Percentiles rank a stretch among this genome's conserved stretches.
Evolutionary conservation across 1,140 invertebrate species (phyloP).

Genomic region (Drosophila aff.): DNA sequence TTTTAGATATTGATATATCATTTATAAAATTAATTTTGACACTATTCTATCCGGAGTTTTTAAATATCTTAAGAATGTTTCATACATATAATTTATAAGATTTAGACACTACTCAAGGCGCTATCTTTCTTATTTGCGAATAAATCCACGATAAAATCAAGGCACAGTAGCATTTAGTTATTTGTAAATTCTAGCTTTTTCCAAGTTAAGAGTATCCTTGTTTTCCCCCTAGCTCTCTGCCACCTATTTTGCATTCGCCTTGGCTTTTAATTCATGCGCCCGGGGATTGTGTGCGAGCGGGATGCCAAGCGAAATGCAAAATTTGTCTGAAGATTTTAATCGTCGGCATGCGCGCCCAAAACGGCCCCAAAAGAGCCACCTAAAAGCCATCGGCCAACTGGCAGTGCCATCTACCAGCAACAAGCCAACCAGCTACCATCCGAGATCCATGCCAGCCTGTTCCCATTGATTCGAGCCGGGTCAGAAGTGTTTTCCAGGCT

Average conservation of each 20-base stretch:
- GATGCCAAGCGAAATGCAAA: slow-evolving; percentile 81
- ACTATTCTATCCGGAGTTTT: no score
- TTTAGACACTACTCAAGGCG: not conserved
- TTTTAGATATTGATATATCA: no score
- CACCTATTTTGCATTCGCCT: slow-evolving; percentile 2
- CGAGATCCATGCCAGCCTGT: slow-evolving; percentile 63
- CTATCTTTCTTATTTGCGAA: not conserved
- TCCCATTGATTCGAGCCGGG: slow-evolving; percentile 68
- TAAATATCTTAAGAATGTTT: not conserved
- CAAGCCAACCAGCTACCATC: slow-evolving; percentile 19
- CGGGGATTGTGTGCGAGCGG: slow-evolving; percentile 59
- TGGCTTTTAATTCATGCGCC: slow-evolving; percentile 74
- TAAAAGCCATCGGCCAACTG: slow-evolving; percentile 12
- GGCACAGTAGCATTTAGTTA: no score
- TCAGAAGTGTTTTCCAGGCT: slow-evolving; percentile 69
- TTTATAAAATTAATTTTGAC: no score
- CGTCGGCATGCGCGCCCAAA: slow-evolving; percentile 78
- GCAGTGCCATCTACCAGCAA: slow-evolving; percentile 11
- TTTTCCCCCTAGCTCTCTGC: not conserved
- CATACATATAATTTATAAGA: not conserved
- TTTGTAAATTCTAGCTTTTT: not conserved
- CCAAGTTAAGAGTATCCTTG: slow-evolving; percentile 21
- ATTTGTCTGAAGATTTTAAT: slow-evolving; percentile 84
- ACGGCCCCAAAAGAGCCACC: slow-evolving; percentile 61
- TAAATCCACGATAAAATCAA: not conserved